Evolutionary conservation across 2,888 invertebrate species (phyloP), one percentile per base, ranked within the genome.

Genomic region (Pelosia muscerda): DNA sequence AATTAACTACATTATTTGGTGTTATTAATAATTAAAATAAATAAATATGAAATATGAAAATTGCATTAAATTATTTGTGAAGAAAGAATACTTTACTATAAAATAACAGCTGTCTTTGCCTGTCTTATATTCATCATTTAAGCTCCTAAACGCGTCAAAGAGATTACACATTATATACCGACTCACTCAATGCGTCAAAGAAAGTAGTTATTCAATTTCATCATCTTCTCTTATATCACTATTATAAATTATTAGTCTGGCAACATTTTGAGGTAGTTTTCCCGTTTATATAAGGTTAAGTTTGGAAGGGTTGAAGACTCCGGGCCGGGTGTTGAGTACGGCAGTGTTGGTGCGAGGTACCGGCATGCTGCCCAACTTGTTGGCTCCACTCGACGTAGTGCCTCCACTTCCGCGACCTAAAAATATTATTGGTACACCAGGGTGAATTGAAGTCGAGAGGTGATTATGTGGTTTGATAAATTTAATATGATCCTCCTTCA

Each of bases 351-450:
- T 68, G 64, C 89, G 86, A 2, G 93, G 93, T 0, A 92, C 74
- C 28, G 93, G 93, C 93, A 94, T 93, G 69, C 88, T 90, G 79
- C 93, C 93, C 53, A 92, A 77, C 42, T 81, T 83, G 68, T 28
- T 34, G 23, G 63, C 54, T 3, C 31, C 54, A 22, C 23, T 28
- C 19, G 61, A 61, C 11, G 63, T 15, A 15, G 59, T 31, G 38
- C 42, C 53, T 19, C 65, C 65, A 34, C 34, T 58, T 13, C 71
- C 63, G 15, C 71, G 68, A 31, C 65, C 62, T 71, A 23, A 2
- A n/a, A 31, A 31, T 31, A 8, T 4, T 6, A 28, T 28, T 28
- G 28, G 28, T 28, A 2, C 28, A 6, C 2, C n/a, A n/a, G n/a
- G n/a, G n/a, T n/a, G n/a, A n/a, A n/a, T n/a, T n/a, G n/a, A n/a